Conservation (phyloP, 2,888 invertebrate species). For the Acleris laterana region DNA sequence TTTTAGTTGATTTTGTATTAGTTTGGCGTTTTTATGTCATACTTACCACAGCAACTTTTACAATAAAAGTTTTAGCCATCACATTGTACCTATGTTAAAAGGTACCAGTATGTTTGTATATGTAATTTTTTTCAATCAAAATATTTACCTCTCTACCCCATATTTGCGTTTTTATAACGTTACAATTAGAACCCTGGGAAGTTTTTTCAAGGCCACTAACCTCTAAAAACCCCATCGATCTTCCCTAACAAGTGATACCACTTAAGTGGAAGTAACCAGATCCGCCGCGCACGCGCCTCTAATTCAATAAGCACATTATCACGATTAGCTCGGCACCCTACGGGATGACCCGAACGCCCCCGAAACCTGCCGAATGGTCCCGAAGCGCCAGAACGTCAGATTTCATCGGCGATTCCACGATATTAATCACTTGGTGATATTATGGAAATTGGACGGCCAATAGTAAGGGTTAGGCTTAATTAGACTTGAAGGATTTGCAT, state of each 20-base stretch:
- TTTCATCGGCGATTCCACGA: conserved; percentile 69
- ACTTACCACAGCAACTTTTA: no score
- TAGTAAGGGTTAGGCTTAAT: conserved; percentile 1
- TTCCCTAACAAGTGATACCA: conserved; percentile 59
- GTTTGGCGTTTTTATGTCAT: no score
- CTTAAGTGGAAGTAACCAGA: conserved; percentile 59
- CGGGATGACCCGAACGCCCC: conserved; percentile 37
- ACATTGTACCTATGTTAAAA: no score
- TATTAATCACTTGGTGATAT: conserved; percentile 73
- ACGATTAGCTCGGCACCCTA: conserved; percentile 76
- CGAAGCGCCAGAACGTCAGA: conserved; percentile 53
- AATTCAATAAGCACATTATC: conserved; percentile 85
- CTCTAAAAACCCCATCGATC: conserved; percentile 37
- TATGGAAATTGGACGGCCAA: conserved; percentile 63
- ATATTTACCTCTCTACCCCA: neutral
- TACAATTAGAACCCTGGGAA: conserved; percentile 6
- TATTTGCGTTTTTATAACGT: neutral
- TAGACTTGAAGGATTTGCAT: conserved; percentile 14
- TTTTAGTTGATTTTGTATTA: no score
- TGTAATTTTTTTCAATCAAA: no score
- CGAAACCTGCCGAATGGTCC: conserved; percentile 54
- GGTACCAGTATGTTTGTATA: no score
- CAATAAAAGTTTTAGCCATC: no score
- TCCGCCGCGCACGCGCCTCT: conserved; percentile 75
- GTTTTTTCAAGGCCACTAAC: conserved; percentile 32